Evolutionary conservation across 1,140 invertebrate species (phyloP), one percentile per base, ranked within the genome.

Genomic region (Batillaria attramentaria): DNA sequence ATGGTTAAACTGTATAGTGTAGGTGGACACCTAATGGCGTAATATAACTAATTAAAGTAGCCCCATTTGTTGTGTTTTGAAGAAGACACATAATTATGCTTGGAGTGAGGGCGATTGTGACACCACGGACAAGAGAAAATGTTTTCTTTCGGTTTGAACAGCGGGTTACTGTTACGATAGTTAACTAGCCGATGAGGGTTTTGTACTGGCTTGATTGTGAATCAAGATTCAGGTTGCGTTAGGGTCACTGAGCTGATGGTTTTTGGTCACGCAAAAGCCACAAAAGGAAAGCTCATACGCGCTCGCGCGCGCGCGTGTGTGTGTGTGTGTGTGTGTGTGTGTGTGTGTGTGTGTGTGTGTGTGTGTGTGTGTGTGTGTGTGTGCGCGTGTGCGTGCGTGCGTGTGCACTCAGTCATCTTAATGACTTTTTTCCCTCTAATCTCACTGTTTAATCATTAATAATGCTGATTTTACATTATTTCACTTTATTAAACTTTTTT

Each of bases 341-440:
- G 66, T 42, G 66, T 37, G 62, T 37, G 66, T 31, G 68, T 46
- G 68, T 31, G 68, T 46, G 68, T 31, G 72, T n/a, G 72, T 18
- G 72, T 37, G 72, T 39, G 50, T 73, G 72, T 28, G 46, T 39
- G 72, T 42, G 72, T 24, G 72, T 24, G 46, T 31, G 50, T 31
- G 72, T 31, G 31, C 10, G 72, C 33, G 28, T 31, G 35, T 60
- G 50, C 24, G 50, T 73, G 31, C 24, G 28, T 37, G 35, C 35
- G 35, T 57, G 35, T 28, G 54, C 28, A 33, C 13, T 16, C 28
- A 31, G 5, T 1, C n/a, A 20, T 10, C 1, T 31, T 28, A 60
- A 60, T 60, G 31, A 6, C 31, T 60, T 60, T 10, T 60, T 60
- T 60, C 0, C 62, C 62, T 28, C n/a, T 5, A 20, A 66, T 28